Evolutionary conservation across 2,797 vertebrate genomes (phyloP).

Genomic region (Morelia viridis): DNA sequence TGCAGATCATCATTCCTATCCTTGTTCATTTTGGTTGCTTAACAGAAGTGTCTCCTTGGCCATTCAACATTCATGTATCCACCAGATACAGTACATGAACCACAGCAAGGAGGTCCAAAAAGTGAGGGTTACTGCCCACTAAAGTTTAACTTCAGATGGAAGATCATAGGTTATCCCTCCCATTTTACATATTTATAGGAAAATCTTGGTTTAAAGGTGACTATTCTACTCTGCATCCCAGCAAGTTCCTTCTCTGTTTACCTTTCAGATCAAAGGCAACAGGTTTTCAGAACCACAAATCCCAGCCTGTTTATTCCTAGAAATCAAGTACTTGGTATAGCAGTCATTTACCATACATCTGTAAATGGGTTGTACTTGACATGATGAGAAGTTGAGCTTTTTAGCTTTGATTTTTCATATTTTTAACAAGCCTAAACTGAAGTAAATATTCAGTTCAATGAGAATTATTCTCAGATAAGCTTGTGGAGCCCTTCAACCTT

Average conservation of each 20-base stretch:
- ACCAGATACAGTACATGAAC: background rate
- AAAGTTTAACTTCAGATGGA: background rate
- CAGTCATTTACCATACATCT: background rate
- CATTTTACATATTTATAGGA: background rate
- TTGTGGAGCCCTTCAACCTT: background rate
- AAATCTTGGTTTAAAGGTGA: background rate
- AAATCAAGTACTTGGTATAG: background rate
- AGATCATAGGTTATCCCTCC: background rate
- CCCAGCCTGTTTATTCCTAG: background rate
- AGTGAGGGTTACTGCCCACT: background rate
- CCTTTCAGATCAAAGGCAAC: background rate
- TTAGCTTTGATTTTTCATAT: background rate
- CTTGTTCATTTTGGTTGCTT: background rate
- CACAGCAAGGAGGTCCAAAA: background rate
- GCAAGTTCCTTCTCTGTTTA: background rate
- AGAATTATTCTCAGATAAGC: background rate
- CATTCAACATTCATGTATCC: background rate
- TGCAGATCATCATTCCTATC: background rate
- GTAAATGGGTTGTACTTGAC: background rate
- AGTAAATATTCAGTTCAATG: background rate
- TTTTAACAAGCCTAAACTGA: background rate
- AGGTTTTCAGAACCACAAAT: background rate
- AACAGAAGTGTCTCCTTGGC: background rate
- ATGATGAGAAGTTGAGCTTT: background rate
- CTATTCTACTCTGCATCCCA: background rate